Conservation (phyloP, 2,113 vertebrate genomes). For the Sceloporus tristichus region DNA sequence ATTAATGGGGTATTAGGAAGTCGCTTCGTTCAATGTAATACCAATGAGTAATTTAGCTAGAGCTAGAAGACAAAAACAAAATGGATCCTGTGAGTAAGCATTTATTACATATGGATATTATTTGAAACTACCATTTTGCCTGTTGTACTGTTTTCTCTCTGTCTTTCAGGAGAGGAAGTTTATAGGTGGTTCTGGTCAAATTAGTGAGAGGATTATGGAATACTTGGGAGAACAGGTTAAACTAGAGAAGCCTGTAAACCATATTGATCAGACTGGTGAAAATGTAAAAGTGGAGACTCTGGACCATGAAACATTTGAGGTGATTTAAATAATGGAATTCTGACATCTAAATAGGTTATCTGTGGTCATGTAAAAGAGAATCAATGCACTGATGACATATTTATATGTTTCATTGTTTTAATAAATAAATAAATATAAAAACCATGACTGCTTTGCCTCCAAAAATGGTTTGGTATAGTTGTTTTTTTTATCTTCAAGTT, state of each 20-base stretch:
- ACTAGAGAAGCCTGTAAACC: conserved; percentile 86
- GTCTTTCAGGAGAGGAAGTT: conserved; percentile 93
- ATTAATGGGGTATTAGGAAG: background rate
- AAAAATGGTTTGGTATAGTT: too few species aligned
- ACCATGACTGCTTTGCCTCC: too few species aligned
- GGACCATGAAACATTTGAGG: conserved; percentile 86
- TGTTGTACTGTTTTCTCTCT: background rate
- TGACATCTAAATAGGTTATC: background rate
- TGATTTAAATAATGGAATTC: conserved; percentile 61
- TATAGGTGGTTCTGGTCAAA: conserved; percentile 91
- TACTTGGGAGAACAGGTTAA: conserved; percentile 87
- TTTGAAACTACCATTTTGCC: background rate
- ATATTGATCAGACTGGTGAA: conserved; percentile 87
- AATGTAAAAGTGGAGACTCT: conserved; percentile 87
- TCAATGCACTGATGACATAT: too few species aligned
- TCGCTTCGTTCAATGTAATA: background rate
- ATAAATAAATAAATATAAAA: too few species aligned
- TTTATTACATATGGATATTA: background rate
- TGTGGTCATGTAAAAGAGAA: background rate
- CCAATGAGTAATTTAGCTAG: background rate
- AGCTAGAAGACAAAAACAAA: rapidly evolving
- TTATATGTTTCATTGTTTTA: too few species aligned
- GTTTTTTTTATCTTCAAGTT: too few species aligned
- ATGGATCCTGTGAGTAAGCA: background rate
- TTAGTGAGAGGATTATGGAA: conserved; percentile 88